Evolutionary conservation across 2,888 invertebrate species (phyloP).

Genomic region (Ceriagrion tenellum): DNA sequence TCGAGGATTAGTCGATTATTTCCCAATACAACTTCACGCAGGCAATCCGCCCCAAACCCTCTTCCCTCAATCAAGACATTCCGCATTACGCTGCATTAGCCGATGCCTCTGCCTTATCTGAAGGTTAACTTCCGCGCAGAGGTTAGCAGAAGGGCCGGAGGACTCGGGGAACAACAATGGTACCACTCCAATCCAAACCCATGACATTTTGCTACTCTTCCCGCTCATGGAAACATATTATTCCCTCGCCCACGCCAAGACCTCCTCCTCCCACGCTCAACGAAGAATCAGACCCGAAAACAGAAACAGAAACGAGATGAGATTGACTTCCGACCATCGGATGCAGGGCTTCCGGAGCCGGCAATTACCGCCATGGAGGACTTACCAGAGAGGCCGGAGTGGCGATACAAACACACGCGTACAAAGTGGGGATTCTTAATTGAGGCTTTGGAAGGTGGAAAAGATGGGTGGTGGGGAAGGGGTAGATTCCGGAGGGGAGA

Average conservation of each 20-base stretch:
- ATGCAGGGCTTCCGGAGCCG: neutral
- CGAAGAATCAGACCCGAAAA: neutral
- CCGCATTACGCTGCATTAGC: neutral
- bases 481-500: too few species aligned
- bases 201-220: neutral
- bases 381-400: neutral
- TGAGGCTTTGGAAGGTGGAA: constrained; percentile 2
- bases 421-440: neutral
- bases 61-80: neutral
- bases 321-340: constrained; percentile 26
- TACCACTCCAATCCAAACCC: neutral
- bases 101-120: neutral
- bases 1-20: too few species aligned
- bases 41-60: too few species aligned
- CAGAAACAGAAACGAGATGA: neutral
- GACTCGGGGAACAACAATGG: neutral
- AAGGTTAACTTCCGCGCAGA: neutral
- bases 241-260: too few species aligned
- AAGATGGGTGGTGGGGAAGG: neutral
- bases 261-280: neutral
- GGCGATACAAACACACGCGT: neutral
- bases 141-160: neutral
- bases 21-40: too few species aligned
- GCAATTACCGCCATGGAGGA: constrained; percentile 11
- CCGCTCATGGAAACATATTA: neutral